Percentiles rank a stretch among this genome's conserved stretches.
These are phyloP conservation scores for Alcis repandata DNA, from an alignment of 2,888 invertebrate species.

Conservation along the genomic window DNA sequence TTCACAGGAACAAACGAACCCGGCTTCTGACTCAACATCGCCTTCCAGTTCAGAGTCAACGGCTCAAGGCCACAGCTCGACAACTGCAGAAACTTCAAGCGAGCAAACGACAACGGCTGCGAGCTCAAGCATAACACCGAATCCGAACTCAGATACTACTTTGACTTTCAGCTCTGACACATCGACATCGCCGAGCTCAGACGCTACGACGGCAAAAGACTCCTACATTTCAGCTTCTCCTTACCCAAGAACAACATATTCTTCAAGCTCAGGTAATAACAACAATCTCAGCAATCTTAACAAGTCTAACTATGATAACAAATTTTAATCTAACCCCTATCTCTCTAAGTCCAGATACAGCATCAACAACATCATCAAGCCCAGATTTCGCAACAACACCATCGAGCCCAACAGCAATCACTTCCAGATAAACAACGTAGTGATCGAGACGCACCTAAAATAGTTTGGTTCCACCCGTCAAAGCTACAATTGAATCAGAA, in stretches of 20 bases:
- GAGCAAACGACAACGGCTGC: too few relatives aligned
- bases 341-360: slow-evolving; percentile 5
- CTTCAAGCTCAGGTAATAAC: background rate
- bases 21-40: too few relatives aligned
- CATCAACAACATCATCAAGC: background rate
- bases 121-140: too few relatives aligned
- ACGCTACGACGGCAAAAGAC: too few relatives aligned
- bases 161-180: too few relatives aligned
- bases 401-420: background rate
- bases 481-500: background rate
- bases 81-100: too few relatives aligned
- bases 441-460: background rate
- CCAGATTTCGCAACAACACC: background rate
- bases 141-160: too few relatives aligned
- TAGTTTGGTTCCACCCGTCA: background rate
- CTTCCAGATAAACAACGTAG: background rate
- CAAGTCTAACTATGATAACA: background rate
- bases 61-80: too few relatives aligned
- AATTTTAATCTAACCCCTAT: background rate
- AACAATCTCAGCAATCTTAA: background rate
- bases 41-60: too few relatives aligned
- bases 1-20: too few relatives aligned
- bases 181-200: too few relatives aligned
- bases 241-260: background rate
- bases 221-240: background rate